These are phyloP conservation scores for Axea sp. DNA, from an alignment of 2,888 invertebrate species.

Conservation along the genomic window DNA sequence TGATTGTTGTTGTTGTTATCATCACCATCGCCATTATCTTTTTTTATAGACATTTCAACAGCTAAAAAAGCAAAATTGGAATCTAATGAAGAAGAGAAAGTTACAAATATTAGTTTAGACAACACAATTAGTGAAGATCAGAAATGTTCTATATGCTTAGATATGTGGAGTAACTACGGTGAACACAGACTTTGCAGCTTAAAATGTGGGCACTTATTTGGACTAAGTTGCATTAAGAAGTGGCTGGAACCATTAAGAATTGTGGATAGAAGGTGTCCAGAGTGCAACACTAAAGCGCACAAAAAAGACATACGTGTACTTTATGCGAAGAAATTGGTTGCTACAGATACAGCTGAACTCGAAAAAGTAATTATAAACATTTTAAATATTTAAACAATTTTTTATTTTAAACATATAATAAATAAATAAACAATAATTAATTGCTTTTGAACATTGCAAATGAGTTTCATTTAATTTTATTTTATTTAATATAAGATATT, in stretches of 20 bases:
- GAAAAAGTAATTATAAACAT: conserved; percentile 81
- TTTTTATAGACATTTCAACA: not conserved
- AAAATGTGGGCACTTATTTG: conserved; percentile 96
- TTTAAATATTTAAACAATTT: too few relatives aligned
- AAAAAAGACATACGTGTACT: conserved; percentile 87
- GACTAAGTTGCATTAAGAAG: conserved; percentile 87
- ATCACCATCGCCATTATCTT: too few relatives aligned
- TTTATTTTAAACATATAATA: too few relatives aligned
- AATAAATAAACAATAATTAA: too few relatives aligned
- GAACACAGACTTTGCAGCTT: conserved; percentile 92
- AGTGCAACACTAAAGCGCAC: conserved; percentile 89
- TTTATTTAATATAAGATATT: too few relatives aligned
- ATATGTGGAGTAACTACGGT: conserved; percentile 92
- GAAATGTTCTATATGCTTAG: conserved; percentile 92
- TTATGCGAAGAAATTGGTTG: conserved; percentile 88
- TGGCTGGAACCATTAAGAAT: conserved; percentile 84
- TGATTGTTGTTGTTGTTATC: too few relatives aligned
- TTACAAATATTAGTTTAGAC: conserved; percentile 8
- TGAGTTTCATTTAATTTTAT: too few relatives aligned
- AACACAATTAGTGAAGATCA: conserved; percentile 49
- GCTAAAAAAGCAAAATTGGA: too few relatives aligned
- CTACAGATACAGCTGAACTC: conserved; percentile 88
- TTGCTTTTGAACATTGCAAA: too few relatives aligned
- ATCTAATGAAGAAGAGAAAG: conserved; percentile 2
- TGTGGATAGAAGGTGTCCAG: conserved; percentile 87